Evolutionary conservation across 2,888 invertebrate genomes (phyloP).

Genomic region (Drosophila fulvimacula): DNA sequence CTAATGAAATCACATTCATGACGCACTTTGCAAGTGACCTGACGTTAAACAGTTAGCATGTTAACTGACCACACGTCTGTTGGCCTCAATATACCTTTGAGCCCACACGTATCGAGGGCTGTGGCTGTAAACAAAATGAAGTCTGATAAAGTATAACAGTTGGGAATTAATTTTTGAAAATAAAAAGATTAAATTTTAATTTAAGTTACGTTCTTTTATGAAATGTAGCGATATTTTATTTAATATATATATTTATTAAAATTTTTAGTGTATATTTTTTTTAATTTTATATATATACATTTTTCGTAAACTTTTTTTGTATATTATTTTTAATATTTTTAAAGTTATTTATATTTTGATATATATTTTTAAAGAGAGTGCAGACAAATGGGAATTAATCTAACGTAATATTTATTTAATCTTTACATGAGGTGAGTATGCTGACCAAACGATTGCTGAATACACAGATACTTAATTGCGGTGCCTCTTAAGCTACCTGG

Average conservation of each 20-base stretch:
- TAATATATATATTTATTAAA: not conserved
- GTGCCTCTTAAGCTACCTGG: not conserved
- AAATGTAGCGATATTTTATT: no score
- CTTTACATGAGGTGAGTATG: no score
- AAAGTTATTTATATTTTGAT: no score
- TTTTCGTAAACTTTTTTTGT: no score
- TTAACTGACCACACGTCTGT: not conserved
- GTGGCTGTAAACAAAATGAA: not conserved
- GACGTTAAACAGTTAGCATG: not conserved
- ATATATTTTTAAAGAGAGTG: no score
- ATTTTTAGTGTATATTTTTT: not conserved
- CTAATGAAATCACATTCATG: not conserved
- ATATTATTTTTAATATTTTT: no score
- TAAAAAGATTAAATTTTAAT: not conserved
- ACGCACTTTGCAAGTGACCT: not conserved
- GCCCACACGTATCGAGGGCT: not conserved
- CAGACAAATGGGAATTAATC: no score
- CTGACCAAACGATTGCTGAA: no score
- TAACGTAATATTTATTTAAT: no score
- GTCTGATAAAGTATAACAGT: not conserved
- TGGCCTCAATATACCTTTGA: not conserved
- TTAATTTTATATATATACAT: not conserved
- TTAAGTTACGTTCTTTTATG: not conserved
- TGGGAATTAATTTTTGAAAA: not conserved
- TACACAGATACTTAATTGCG: not conserved